Percentiles rank a stretch among this genome's conserved stretches.
Conservation (phyloP, 2,888 invertebrate genomes). For the Drosophila sordidapex region DNA sequence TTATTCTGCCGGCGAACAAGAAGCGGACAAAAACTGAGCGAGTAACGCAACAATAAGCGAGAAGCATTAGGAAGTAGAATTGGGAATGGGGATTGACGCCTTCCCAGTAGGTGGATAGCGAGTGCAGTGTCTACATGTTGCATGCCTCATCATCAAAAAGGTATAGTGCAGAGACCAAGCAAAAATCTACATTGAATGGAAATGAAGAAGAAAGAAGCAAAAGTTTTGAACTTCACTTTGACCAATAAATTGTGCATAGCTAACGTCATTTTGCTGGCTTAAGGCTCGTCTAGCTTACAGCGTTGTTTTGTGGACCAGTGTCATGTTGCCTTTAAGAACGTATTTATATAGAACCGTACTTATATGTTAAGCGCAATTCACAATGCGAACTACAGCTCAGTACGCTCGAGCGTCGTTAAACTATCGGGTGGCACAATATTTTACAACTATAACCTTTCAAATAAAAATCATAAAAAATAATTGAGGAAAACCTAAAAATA, state of each 20-base stretch:
- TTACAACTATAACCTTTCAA: slow-evolving; percentile 16
- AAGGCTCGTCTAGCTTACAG: neutral
- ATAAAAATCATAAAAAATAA: slow-evolving; percentile 2
- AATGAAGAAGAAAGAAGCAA: neutral
- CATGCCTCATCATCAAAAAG: neutral
- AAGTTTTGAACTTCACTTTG: too few relatives aligned
- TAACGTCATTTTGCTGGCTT: neutral
- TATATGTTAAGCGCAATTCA: slow-evolving; percentile 33
- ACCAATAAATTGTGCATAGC: neutral
- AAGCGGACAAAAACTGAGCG: neutral
- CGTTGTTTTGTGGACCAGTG: slow-evolving; percentile 24
- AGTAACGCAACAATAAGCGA: neutral
- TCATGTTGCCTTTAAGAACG: neutral
- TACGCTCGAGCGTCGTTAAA: neutral
- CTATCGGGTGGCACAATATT: slow-evolving; percentile 6
- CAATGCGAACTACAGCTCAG: slow-evolving; percentile 17
- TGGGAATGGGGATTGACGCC: neutral
- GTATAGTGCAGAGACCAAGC: neutral
- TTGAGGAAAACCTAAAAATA: slow-evolving; percentile 6
- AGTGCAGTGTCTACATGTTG: neutral
- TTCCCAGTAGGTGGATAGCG: neutral
- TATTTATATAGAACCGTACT: slow-evolving; percentile 22
- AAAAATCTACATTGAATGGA: neutral
- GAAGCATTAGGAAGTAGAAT: neutral
- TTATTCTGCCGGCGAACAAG: neutral